Evolutionary conservation across 2,888 invertebrate genomes (phyloP).

Genomic region (Pristionchus exspectatus): DNA sequence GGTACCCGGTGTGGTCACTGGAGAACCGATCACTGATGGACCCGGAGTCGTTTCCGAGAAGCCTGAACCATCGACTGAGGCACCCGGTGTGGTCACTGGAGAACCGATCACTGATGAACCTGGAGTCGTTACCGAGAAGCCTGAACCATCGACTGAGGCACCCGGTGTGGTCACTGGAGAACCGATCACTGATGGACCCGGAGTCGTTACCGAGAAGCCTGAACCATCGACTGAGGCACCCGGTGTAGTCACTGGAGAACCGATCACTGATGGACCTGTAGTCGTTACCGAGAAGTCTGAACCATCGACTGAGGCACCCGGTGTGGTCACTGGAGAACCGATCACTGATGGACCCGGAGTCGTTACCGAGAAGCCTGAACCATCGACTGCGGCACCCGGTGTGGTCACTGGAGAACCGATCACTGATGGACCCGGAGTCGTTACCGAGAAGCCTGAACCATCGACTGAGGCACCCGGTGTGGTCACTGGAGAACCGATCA

Average conservation of each 20-base stretch:
- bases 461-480: neutral
- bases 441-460: neutral
- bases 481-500: conserved; percentile 8
- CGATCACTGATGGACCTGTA: neutral
- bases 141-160: conserved; percentile 2
- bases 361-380: neutral
- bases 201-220: conserved; percentile 19
- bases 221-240: conserved; percentile 10
- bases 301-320: neutral
- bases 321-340: neutral
- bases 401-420: neutral
- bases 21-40: neutral
- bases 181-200: neutral
- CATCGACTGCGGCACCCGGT: neutral
- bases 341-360: neutral
- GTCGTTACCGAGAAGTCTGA: neutral
- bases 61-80: conserved; percentile 1
- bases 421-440: conserved; percentile 1
- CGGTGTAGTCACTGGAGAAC: neutral
- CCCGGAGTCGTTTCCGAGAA: neutral
- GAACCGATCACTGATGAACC: neutral
- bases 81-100: neutral
- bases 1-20: neutral
- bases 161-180: conserved; percentile 14
- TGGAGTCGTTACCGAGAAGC: neutral